phyloP scores from a whole-genome alignment of 2,113 vertebrate genomes.

The Rynchops niger region DNA sequence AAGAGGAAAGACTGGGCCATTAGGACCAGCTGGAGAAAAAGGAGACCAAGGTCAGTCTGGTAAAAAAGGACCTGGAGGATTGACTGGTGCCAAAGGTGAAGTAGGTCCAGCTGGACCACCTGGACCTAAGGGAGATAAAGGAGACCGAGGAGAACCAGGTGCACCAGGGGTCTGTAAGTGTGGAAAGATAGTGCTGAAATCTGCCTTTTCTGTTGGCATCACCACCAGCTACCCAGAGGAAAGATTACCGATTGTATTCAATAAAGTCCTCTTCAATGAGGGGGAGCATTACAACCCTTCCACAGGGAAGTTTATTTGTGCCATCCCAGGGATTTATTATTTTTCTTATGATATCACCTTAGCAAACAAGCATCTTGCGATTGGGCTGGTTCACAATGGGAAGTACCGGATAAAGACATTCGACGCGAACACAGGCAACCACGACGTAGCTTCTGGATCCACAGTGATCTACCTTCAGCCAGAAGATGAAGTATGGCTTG shows the following conservation, averaged over 20 bases:
- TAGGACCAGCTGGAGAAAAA: conserved; percentile 86
- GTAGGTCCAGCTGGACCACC: conserved; percentile 77
- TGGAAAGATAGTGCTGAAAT: conserved; percentile 89
- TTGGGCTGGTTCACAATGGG: conserved; percentile 92
- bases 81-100: conserved; percentile 80
- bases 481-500: conserved; percentile 97
- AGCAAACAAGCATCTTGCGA: conserved; percentile 96
- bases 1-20: conserved; percentile 87
- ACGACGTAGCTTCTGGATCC: conserved; percentile 93
- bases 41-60: conserved; percentile 89
- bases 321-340: conserved; percentile 93
- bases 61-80: conserved; percentile 88
- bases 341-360: conserved; percentile 98
- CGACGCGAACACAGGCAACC: conserved; percentile 97
- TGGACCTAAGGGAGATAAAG: conserved; percentile 87
- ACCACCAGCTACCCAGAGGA: conserved; percentile 95
- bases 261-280: conserved; percentile 94
- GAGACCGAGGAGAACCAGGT: conserved; percentile 82
- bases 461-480: conserved; percentile 91
- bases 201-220: conserved; percentile 95
- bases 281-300: conserved; percentile 91
- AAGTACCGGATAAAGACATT: conserved; percentile 94
- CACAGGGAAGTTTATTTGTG: conserved; percentile 95
- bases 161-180: conserved; percentile 87
- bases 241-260: conserved; percentile 90